Evolutionary conservation across 2,888 invertebrate species (phyloP).

Genomic region (Geotrupes spiniger): DNA sequence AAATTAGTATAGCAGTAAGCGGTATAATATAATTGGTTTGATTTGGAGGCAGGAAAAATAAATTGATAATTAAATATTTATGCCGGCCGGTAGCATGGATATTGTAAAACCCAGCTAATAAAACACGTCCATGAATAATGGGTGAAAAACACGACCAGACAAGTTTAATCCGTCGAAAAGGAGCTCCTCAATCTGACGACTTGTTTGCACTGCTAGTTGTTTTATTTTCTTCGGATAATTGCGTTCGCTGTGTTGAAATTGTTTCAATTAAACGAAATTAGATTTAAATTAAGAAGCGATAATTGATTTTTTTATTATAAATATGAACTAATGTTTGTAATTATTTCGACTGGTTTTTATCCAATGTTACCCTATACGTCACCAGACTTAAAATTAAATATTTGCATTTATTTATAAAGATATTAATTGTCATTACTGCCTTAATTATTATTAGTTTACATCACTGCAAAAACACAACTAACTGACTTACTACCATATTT

Average conservation of each 20-base stretch:
- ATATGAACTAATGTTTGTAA: background rate
- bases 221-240: conserved; percentile 37
- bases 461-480: too few relatives aligned
- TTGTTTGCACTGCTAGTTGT: conserved; percentile 30
- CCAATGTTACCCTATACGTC: too few relatives aligned
- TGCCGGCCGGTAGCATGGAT: conserved; percentile 32
- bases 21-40: conserved; percentile 30
- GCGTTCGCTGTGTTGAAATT: conserved; percentile 36
- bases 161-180: conserved; percentile 21
- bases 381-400: too few relatives aligned
- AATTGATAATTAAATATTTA: conserved; percentile 44
- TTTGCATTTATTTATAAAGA: too few relatives aligned
- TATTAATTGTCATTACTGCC: too few relatives aligned
- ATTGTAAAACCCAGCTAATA: conserved; percentile 36
- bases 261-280: conserved; percentile 39
- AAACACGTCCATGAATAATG: conserved; percentile 38
- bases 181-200: conserved; percentile 23
- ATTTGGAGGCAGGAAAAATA: conserved; percentile 36
- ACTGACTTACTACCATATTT: too few relatives aligned
- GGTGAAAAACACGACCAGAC: conserved; percentile 26
- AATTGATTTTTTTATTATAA: conserved; percentile 33
- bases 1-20: conserved; percentile 22
- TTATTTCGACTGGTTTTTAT: too few relatives aligned
- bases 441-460: too few relatives aligned
- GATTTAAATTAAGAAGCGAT: conserved; percentile 37